Conservation (phyloP, 1,140 invertebrate genomes). For the Mercenaria mercenaria region DNA sequence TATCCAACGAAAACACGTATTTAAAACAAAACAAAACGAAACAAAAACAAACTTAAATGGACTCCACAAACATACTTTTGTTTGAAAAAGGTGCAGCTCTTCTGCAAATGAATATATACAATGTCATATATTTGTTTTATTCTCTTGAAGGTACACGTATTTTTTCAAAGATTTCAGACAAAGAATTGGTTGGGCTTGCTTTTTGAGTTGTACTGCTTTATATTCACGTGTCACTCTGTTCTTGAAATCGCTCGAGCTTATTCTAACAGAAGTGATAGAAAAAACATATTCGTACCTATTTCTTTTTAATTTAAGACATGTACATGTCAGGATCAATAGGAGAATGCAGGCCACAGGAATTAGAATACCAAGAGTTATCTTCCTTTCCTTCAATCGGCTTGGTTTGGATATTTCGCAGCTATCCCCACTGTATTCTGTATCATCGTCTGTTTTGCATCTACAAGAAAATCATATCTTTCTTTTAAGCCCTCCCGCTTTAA, state of each 20-base stretch:
- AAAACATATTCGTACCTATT: background rate
- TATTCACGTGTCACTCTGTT: background rate
- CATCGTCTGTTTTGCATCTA: background rate
- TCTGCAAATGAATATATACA: too few relatives aligned
- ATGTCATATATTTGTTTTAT: background rate
- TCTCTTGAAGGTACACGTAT: background rate
- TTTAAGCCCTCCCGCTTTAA: too few relatives aligned
- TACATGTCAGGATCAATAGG: background rate
- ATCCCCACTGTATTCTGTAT: background rate
- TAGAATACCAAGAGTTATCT: constrained; percentile 40
- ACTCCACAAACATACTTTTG: too few relatives aligned
- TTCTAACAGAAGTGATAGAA: background rate
- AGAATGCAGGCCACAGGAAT: background rate
- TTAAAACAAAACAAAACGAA: too few relatives aligned
- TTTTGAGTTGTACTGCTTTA: background rate
- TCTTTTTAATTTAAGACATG: background rate
- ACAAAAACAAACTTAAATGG: too few relatives aligned
- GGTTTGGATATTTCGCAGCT: constrained; percentile 13
- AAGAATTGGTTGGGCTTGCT: background rate
- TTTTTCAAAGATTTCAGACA: background rate
- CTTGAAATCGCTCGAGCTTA: background rate
- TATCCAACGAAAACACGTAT: too few relatives aligned
- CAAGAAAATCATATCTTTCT: background rate
- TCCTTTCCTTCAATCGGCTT: constrained; percentile 4
- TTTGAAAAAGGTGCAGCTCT: too few relatives aligned